Percentiles rank a stretch among this genome's conserved stretches.
phyloP scores from a whole-genome alignment of 2,888 invertebrate genomes.

The Phortica magna region DNA sequence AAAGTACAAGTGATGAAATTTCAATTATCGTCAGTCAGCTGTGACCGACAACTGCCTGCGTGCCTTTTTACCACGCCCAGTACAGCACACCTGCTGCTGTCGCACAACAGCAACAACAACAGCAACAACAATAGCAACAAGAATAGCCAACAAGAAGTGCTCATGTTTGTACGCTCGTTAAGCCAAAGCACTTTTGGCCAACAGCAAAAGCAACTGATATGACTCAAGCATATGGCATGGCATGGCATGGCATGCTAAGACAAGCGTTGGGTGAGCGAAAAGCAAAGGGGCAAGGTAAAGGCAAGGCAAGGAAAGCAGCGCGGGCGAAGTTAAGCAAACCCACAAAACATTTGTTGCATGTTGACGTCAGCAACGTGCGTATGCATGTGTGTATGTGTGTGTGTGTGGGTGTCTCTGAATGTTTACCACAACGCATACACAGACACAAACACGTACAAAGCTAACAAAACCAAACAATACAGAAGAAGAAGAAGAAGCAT shows the following conservation, averaged over 20 bases:
- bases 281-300: too few species aligned
- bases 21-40: conserved; percentile 73
- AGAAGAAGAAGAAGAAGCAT: conserved; percentile 50
- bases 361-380: conserved; percentile 37
- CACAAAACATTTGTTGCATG: conserved; percentile 70
- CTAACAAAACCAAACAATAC: conserved; percentile 39
- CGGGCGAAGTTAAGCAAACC: conserved; percentile 38
- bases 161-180: conserved; percentile 21
- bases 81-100: conserved; percentile 68
- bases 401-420: conserved; percentile 12
- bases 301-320: not conserved
- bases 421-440: conserved; percentile 42
- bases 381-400: conserved; percentile 41
- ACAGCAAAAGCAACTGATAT: not conserved
- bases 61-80: conserved; percentile 49
- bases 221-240: not conserved
- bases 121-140: not conserved
- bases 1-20: conserved; percentile 64
- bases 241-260: not conserved
- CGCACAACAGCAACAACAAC: conserved; percentile 61
- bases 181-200: not conserved
- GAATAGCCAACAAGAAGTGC: conserved; percentile 18
- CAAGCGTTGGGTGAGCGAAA: not conserved
- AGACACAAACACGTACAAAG: conserved; percentile 31
- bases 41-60: conserved; percentile 49